phyloP scores from a whole-genome alignment of 2,113 vertebrate genomes.

The Echinops telfairi region DNA sequence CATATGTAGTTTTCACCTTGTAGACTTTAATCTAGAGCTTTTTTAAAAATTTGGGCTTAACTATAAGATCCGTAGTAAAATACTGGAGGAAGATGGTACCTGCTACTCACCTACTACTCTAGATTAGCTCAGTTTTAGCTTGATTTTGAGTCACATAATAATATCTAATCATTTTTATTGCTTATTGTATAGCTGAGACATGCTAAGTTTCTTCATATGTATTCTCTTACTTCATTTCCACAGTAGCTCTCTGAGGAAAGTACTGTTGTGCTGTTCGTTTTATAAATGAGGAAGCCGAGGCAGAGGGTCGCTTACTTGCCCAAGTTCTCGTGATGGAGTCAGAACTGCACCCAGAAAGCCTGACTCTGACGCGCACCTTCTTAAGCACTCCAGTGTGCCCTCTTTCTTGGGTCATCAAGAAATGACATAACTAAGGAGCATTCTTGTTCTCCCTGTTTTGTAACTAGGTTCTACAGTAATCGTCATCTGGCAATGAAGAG shows the following conservation, averaged over 20 bases:
- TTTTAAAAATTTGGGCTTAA: too few relatives aligned
- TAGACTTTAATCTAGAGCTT: not conserved
- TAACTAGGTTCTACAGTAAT: not conserved
- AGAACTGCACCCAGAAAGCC: not conserved
- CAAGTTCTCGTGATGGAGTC: not conserved
- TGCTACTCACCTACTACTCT: not conserved
- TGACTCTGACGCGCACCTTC: too few relatives aligned
- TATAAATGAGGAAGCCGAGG: not conserved
- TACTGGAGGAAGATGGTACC: not conserved
- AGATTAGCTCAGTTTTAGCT: not conserved
- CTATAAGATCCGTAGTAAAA: not conserved
- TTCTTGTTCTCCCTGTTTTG: not conserved
- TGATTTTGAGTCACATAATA: not conserved
- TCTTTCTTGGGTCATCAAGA: not conserved
- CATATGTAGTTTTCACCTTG: not conserved
- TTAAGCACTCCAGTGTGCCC: not conserved
- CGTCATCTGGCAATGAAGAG: not conserved
- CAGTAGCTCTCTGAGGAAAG: not conserved
- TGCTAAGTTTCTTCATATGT: not conserved
- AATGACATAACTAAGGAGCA: not conserved
- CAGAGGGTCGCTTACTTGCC: not conserved
- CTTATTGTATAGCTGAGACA: not conserved
- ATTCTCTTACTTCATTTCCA: not conserved
- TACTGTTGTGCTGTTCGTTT: not conserved
- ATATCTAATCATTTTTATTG: not conserved